These are phyloP conservation scores for Pempheris klunzingeri DNA, from an alignment of 2,797 vertebrate species.

Conservation along the genomic window DNA sequence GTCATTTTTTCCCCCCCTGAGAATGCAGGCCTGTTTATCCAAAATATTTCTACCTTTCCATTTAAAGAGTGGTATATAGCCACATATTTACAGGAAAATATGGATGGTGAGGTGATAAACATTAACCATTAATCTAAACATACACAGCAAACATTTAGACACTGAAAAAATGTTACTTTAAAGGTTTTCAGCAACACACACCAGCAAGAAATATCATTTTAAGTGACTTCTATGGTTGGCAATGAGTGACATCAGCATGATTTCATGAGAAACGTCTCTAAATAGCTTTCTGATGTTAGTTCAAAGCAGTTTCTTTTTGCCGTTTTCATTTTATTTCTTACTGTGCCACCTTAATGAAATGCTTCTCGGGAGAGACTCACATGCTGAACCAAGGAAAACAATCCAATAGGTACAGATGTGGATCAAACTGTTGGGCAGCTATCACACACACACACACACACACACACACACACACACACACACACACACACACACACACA, in stretches of 20 bases:
- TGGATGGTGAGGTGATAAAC: not conserved
- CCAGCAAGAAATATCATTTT: not conserved
- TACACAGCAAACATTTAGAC: not conserved
- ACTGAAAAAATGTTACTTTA: not conserved
- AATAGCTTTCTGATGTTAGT: not conserved
- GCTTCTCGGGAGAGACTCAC: constrained; percentile 1
- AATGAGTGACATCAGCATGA: not conserved
- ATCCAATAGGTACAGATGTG: constrained; percentile 23
- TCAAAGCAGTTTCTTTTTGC: not conserved
- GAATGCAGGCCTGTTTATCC: constrained; percentile 47
- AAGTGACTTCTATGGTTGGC: not conserved
- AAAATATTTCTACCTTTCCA: constrained; percentile 28
- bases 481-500: not conserved
- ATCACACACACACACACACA: not conserved
- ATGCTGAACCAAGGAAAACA: constrained; percentile 28
- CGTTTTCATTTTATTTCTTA: constrained; percentile 4
- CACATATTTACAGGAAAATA: not conserved
- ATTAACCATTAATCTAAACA: not conserved
- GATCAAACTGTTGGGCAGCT: constrained; percentile 5
- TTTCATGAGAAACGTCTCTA: not conserved
- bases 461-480: not conserved
- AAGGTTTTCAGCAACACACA: not conserved
- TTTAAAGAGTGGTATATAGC: not conserved
- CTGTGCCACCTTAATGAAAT: not conserved
- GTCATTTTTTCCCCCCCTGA: not conserved